Evolutionary conservation across 2,113 vertebrate genomes (phyloP), one percentile per base, ranked within the genome.

Genomic region (Hydrochoerus hydrochaeris): DNA sequence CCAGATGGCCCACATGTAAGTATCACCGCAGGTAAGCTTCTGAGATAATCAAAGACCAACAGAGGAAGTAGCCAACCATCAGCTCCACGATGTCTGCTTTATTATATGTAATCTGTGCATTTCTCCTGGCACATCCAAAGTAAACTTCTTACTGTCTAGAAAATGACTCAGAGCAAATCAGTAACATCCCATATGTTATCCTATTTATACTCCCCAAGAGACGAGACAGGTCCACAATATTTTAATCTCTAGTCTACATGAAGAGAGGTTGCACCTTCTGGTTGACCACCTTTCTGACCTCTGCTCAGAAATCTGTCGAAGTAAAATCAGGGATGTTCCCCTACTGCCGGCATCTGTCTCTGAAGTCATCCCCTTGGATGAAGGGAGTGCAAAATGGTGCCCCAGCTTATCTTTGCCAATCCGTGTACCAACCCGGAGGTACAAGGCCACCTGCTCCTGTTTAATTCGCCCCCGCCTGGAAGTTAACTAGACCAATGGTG

Each of bases 1-100:
- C 32, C 1, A 41, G 0, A 1, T 12, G 3, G 54, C 10, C 35
- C 41, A 6, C 73, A 16, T 0, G 0, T 2, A 60, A 67, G 24
- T 63, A 38, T 67, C 60, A 57, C 20, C n/a, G 9, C 73, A 81
- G 62, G 41, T 1, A 35, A 65, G 49, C 67, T 90, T 58, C 26
- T 28, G 46, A 82, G 77, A 54, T n/a, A 54, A 38, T 52, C 85
- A 24, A 71, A 92, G 46, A 24, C 85, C 46, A 78, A 30, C 82
- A 67, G 52, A 83, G 87, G 82, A 26, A 67, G 60, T 13, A 28
- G 19, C 60, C 32, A 32, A 63, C 44, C 22, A 28, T 46, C 1
- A 3, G 5, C 52, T 52, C 89, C 44, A 73, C 12, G 14, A 14
- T 38, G 46, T 54, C 54, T 54, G 38, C 52, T 90, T 81, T 52